A percentile compares a stretch with the other conserved stretches of the same genome.
Evolutionary conservation across 1,140 invertebrate species (phyloP).

Genomic region (Phthorimaea operculella): DNA sequence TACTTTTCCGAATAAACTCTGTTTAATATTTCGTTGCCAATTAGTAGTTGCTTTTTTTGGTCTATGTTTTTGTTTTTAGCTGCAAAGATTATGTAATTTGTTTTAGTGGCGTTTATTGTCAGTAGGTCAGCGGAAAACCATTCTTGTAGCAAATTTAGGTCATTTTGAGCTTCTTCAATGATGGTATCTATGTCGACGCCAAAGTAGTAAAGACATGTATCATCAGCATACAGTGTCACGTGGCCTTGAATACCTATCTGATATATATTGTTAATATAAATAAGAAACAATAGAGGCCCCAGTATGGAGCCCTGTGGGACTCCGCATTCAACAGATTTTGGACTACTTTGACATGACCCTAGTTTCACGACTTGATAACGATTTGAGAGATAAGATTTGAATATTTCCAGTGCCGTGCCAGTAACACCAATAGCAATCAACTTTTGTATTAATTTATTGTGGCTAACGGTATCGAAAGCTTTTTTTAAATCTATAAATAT

Average conservation of each 20-base stretch:
- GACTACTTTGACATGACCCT: neutral
- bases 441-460: neutral
- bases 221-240: conserved; percentile 3
- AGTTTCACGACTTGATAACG: neutral
- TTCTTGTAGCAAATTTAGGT: neutral
- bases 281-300: no score
- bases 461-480: no score
- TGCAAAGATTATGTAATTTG: conserved; percentile 5
- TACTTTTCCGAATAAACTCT: neutral
- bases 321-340: conserved; percentile 1
- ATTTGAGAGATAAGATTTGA: neutral
- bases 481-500: conserved; percentile 5
- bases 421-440: neutral
- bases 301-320: conserved; percentile 8
- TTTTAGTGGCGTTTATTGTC: conserved; percentile 3
- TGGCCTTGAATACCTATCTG: neutral
- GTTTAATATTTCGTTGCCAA: neutral
- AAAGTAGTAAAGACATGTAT: conserved; percentile 4
- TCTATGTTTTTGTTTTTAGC: conserved; percentile 7
- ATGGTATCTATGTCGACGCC: neutral
- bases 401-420: neutral
- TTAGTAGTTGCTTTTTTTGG: neutral
- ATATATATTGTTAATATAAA: conserved; percentile 6
- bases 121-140: conserved; percentile 6
- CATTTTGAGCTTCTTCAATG: conserved; percentile 1